A percentile compares a stretch with the other conserved stretches of the same genome.
Evolutionary conservation across 2,888 invertebrate genomes (phyloP).

Genomic region (Alsophila aescularia): DNA sequence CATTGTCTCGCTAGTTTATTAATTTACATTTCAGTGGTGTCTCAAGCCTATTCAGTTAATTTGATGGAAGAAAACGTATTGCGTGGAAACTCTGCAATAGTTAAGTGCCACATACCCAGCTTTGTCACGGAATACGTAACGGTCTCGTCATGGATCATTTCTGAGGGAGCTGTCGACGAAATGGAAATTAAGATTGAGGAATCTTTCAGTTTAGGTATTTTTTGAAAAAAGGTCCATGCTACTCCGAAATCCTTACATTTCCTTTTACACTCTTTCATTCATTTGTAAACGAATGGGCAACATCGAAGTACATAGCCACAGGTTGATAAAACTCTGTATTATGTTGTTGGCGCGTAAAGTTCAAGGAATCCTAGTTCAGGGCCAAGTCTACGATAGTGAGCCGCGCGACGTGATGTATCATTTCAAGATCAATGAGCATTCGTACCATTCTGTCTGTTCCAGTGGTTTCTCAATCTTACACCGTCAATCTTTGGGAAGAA

Average conservation of each 20-base stretch:
- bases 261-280: constrained; percentile 27
- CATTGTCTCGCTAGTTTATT: background rate
- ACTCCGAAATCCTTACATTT: constrained; percentile 23
- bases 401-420: background rate
- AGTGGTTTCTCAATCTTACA: constrained; percentile 96
- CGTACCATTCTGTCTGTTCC: constrained; percentile 64
- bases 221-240: background rate
- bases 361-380: background rate
- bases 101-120: constrained; percentile 97
- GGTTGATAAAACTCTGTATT: background rate
- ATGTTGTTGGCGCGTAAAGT: background rate
- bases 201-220: constrained; percentile 67
- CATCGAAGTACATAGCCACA: background rate
- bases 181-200: constrained; percentile 70
- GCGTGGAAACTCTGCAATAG: constrained; percentile 94
- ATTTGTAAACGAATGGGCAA: background rate
- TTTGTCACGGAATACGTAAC: constrained; percentile 96
- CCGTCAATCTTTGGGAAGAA: constrained; percentile 96
- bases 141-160: constrained; percentile 94
- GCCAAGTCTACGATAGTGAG: background rate
- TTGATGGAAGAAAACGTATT: constrained; percentile 97
- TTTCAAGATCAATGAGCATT: background rate
- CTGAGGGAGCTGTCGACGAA: constrained; percentile 86
- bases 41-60: constrained; percentile 94
- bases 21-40: constrained; percentile 89